Evolutionary conservation across 30 jellyfish, hydroid and myxozoan genomes (phyloP), one percentile per base, ranked within the genome.

Genomic region (Chrysaora quinquecirrha): DNA sequence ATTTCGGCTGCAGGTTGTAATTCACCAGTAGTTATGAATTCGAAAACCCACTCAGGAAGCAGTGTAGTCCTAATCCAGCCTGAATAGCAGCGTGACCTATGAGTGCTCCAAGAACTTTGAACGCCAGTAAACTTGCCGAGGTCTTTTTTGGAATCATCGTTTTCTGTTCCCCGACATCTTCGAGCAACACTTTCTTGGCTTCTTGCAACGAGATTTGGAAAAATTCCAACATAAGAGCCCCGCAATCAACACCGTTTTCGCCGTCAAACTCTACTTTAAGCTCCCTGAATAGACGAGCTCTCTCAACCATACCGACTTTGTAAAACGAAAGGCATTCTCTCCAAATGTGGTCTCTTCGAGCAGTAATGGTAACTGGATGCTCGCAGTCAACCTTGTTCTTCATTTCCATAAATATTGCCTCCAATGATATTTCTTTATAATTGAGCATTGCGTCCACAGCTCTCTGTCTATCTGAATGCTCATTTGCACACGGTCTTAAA

Each of bases 211-310:
- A 35, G 23, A 71, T 38, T 38, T 71, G 82, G 38, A 71, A 71
- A 30, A 71, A 71, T 27, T 71, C 82, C 21, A 71, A 43, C 34
- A n/a, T 19, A 1, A 71, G 23, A 1, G 82, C 82, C 34, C 71
- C 67, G 24, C 82, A 71, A 20, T 71, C 82, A 18, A 71, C 68
- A 3, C 82, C 82, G 38, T 71, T 68, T 27, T 71, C 82, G 34
- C 82, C 82, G 12, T 10, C 24, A 71, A 71, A 71, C 68, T 71
- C 82, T 21, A 71, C 68, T 48, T 71, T 71, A 1, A 71, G 23
- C 68, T 71, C 82, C 38, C 22, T 71, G 68, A 71, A 71, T 10
- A 71, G 35, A 34, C 68, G n/a, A 23, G 10, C 10, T 71, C 27
- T 71, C 14, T 71, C 82, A 19, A 71, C 82, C 28, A 38, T 16